Percentiles rank a stretch among this genome's conserved stretches.
Conservation (phyloP, 1,140 invertebrate species). For the Polypedilum pembai region DNA sequence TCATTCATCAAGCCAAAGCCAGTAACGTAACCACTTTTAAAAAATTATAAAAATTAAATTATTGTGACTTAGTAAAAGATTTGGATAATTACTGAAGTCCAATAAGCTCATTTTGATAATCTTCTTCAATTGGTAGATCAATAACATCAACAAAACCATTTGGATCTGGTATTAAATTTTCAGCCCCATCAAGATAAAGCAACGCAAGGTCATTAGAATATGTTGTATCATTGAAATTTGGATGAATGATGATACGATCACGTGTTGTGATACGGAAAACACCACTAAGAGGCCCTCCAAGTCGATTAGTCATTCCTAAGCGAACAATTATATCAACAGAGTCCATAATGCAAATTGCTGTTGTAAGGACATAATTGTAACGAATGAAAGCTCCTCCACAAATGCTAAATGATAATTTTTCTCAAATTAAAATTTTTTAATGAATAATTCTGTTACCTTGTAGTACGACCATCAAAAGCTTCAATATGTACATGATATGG, state of each 20-base stretch:
- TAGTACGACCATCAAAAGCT: neutral
- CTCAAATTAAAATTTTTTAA: too few relatives aligned
- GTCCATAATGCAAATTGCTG: neutral
- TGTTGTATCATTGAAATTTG: neutral
- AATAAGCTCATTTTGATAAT: too few relatives aligned
- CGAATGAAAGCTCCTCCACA: neutral
- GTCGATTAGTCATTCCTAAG: neutral
- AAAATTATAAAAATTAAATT: too few relatives aligned
- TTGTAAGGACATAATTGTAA: neutral
- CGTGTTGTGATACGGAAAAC: neutral
- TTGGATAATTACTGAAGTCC: too few relatives aligned
- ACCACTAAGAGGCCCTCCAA: neutral
- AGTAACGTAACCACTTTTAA: neutral
- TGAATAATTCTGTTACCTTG: too few relatives aligned
- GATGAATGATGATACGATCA: neutral
- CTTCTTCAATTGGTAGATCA: neutral
- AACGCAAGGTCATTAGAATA: neutral
- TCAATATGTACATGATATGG: neutral
- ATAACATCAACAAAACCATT: neutral
- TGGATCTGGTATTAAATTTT: neutral
- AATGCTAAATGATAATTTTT: too few relatives aligned
- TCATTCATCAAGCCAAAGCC: neutral
- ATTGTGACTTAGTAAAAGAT: too few relatives aligned
- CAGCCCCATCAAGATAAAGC: neutral
- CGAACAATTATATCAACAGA: neutral